A percentile compares a stretch with the other conserved stretches of the same genome.
These are phyloP conservation scores for Athrips mouffetella DNA, from an alignment of 2,888 invertebrate species.

Conservation along the genomic window DNA sequence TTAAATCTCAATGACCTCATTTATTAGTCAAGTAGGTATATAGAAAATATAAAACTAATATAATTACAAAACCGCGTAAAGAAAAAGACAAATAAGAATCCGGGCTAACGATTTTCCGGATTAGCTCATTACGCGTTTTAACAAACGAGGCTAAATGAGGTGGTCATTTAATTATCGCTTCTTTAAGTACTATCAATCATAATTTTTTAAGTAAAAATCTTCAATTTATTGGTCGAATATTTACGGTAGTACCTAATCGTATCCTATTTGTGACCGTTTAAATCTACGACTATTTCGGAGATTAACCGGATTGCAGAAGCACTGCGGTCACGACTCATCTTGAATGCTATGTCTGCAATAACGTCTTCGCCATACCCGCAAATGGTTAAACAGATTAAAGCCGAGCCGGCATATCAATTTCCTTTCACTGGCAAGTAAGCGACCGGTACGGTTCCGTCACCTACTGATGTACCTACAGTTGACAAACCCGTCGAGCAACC, in stretches of 20 bases:
- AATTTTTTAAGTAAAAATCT: no score
- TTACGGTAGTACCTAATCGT: no score
- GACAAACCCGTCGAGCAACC: not conserved
- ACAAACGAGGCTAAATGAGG: conserved; percentile 36
- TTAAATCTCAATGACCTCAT: not conserved
- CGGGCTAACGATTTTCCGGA: conserved; percentile 31
- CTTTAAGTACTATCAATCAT: not conserved
- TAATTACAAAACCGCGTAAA: conserved; percentile 1
- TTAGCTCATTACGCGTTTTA: conserved; percentile 31
- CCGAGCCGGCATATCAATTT: not conserved
- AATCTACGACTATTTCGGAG: not conserved
- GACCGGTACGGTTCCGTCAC: not conserved
- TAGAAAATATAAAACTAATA: not conserved
- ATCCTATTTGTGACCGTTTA: not conserved
- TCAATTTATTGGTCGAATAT: no score
- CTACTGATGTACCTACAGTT: no score
- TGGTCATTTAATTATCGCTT: conserved; percentile 29
- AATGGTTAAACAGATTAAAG: not conserved
- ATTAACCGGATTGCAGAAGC: conserved; percentile 2
- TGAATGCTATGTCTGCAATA: not conserved
- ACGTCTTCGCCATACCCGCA: not conserved
- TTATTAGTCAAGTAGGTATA: not conserved
- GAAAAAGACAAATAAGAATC: conserved; percentile 23
- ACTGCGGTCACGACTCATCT: not conserved
- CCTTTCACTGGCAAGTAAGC: conserved; percentile 3